Conservation (phyloP, 2,888 invertebrate species). For the Nymphalis urticae region DNA sequence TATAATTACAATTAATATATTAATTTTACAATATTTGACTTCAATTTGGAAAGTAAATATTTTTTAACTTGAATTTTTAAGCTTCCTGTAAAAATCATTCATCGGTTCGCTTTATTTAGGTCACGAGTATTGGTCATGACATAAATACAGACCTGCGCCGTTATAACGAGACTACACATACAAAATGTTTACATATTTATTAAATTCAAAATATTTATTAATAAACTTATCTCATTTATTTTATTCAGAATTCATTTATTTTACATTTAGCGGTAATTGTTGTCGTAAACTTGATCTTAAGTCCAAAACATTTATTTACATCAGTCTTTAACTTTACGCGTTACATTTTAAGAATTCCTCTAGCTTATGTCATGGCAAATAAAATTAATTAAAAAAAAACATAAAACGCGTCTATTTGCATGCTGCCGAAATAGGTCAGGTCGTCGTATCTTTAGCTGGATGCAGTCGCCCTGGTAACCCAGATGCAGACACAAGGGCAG, state of each 20-base stretch:
- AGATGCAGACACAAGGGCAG: slow-evolving; percentile 64
- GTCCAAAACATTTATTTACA: background rate
- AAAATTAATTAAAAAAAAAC: background rate
- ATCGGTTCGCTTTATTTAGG: slow-evolving; percentile 24
- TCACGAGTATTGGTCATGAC: slow-evolving; percentile 32
- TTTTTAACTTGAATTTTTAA: slow-evolving; percentile 1
- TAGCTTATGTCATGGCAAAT: no score
- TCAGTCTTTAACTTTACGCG: background rate
- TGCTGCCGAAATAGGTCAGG: slow-evolving; percentile 67
- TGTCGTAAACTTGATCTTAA: background rate
- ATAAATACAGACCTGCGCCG: slow-evolving; percentile 23
- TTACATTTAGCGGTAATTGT: background rate
- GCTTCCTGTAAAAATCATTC: slow-evolving; percentile 25
- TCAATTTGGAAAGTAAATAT: background rate
- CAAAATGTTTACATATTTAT: background rate
- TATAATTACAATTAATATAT: no score
- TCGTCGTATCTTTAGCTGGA: slow-evolving; percentile 55
- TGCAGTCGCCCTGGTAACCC: slow-evolving; percentile 70
- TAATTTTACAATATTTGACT: background rate
- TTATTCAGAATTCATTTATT: background rate
- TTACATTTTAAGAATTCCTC: no score
- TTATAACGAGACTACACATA: slow-evolving; percentile 8
- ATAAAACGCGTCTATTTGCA: slow-evolving; percentile 45
- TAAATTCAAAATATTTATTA: background rate
- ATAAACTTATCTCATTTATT: background rate